Conservation (phyloP, 2,888 invertebrate species). For the Hypsopygia costalis region DNA sequence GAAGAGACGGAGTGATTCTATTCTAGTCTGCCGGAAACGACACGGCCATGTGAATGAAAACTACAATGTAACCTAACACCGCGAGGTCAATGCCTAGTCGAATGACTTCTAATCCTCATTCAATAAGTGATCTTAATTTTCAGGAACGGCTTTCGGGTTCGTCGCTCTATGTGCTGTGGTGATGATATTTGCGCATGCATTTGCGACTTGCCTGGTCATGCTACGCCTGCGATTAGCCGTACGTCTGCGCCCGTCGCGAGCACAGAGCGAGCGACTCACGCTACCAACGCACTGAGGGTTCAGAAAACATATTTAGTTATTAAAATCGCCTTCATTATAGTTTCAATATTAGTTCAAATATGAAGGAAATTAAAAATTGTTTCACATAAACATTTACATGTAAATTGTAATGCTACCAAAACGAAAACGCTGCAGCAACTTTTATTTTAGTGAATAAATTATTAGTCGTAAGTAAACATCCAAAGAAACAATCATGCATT, state of each 20-base stretch:
- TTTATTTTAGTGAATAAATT: too few species aligned
- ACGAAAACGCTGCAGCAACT: too few species aligned
- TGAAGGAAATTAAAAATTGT: background rate
- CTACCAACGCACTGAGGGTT: constrained; percentile 56
- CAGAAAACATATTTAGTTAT: constrained; percentile 22
- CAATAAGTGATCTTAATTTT: background rate
- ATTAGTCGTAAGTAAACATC: too few species aligned
- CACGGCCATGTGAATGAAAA: too few species aligned
- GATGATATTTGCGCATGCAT: constrained; percentile 56
- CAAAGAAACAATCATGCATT: background rate
- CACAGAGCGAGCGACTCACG: constrained; percentile 42
- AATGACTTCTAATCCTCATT: background rate
- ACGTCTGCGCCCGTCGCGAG: constrained; percentile 31
- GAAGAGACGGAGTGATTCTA: too few species aligned
- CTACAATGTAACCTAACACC: too few species aligned
- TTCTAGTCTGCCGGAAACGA: too few species aligned
- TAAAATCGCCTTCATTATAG: too few species aligned
- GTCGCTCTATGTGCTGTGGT: constrained; percentile 66
- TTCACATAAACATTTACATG: background rate
- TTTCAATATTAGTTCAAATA: background rate
- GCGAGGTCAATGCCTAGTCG: too few species aligned
- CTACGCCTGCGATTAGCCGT: constrained; percentile 41
- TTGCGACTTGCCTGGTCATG: constrained; percentile 47
- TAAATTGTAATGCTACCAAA: background rate
- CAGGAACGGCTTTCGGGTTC: constrained; percentile 65